phyloP scores from a whole-genome alignment of 2,888 invertebrate genomes.

The Luperina testacea region DNA sequence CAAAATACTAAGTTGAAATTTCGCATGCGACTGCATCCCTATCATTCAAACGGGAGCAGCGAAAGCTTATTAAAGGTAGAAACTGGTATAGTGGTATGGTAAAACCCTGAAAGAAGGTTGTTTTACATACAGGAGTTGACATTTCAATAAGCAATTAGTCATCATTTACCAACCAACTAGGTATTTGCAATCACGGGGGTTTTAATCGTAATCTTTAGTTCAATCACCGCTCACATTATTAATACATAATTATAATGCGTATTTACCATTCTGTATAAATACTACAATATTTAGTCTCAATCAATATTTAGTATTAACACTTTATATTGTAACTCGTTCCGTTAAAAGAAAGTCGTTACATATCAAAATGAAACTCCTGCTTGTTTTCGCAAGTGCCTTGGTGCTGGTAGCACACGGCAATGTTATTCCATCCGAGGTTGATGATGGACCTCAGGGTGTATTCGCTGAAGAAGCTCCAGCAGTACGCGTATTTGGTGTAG shows the following conservation, averaged over 20 bases:
- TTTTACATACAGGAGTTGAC: no score
- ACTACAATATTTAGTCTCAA: not conserved
- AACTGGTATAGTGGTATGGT: no score
- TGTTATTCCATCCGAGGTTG: not conserved
- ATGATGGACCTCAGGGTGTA: not conserved
- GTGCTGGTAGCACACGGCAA: slow-evolving; percentile 15
- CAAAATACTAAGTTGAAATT: no score
- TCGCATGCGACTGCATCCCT: no score
- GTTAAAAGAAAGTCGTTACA: not conserved
- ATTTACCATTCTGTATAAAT: slow-evolving; percentile 14
- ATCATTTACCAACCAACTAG: not conserved
- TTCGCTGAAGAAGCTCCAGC: not conserved
- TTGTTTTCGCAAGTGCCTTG: slow-evolving; percentile 18
- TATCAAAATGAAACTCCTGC: slow-evolving; percentile 15
- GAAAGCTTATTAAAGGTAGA: no score
- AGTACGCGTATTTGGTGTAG: no score
- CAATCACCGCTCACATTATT: no score
- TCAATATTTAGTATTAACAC: not conserved
- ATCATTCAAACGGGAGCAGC: no score
- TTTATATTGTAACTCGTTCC: not conserved
- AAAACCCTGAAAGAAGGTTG: no score
- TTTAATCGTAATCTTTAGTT: not conserved
- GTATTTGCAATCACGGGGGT: not conserved
- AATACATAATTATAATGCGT: no score
- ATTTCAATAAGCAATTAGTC: not conserved